A percentile compares a stretch with the other conserved stretches of the same genome.
phyloP scores from a whole-genome alignment of 2,888 invertebrate genomes.

The Tetranychus piercei region DNA sequence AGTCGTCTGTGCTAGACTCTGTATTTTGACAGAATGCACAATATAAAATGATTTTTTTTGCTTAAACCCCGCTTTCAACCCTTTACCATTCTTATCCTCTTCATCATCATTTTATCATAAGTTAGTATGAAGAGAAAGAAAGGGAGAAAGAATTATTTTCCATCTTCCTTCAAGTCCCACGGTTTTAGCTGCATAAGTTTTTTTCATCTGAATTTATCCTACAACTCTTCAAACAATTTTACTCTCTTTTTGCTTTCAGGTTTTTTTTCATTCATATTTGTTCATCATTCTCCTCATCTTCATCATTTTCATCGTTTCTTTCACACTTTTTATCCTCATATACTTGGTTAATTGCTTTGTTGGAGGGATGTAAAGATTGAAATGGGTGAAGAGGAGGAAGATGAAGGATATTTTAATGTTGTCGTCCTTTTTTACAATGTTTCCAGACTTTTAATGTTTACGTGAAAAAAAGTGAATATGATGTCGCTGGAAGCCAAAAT shows the following conservation, averaged over 20 bases:
- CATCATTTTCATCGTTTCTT: not conserved
- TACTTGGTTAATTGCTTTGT: not conserved
- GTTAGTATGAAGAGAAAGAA: not conserved
- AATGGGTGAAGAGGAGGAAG: not conserved
- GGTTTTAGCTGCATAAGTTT: not conserved
- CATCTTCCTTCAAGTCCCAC: not conserved
- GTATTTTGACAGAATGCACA: not conserved
- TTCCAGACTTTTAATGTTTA: too few species aligned
- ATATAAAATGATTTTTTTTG: too few species aligned
- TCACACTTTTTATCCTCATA: not conserved
- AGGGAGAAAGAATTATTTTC: not conserved
- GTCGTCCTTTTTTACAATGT: too few species aligned
- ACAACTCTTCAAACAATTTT: too few species aligned
- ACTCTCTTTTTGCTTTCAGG: not conserved
- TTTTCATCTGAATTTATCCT: not conserved
- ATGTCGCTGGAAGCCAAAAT: too few species aligned
- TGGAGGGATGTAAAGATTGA: not conserved
- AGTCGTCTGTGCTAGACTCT: not conserved
- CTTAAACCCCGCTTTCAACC: too few species aligned
- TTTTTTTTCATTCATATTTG: not conserved
- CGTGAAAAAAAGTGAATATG: too few species aligned
- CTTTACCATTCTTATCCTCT: too few species aligned
- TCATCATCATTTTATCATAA: too few species aligned
- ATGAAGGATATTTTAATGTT: not conserved
- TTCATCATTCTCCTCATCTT: not conserved